phyloP scores from a whole-genome alignment of 2,113 vertebrate species.

The Hymenochirus boettgeri region DNA sequence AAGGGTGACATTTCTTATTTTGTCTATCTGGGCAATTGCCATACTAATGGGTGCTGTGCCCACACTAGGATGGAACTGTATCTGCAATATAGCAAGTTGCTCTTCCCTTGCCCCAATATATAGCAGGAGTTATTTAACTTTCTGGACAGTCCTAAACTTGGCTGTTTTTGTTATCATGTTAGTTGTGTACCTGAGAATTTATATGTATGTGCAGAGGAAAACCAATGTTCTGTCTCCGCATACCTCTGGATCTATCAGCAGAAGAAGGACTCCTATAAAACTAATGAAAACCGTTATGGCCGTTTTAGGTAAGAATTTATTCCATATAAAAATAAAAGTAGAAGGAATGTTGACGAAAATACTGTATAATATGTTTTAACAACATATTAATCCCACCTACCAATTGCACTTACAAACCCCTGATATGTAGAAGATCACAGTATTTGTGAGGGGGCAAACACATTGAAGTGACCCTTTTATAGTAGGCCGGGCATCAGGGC shows the following conservation, averaged over 20 bases:
- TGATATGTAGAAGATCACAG: too few relatives aligned
- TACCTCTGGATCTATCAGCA: conserved; percentile 82
- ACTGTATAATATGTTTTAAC: too few relatives aligned
- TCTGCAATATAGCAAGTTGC: conserved; percentile 80
- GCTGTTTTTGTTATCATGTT: conserved; percentile 88
- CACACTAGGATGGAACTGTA: conserved; percentile 93
- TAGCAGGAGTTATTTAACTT: conserved; percentile 90
- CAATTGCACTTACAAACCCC: too few relatives aligned
- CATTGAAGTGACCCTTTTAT: too few relatives aligned
- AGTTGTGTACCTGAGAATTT: conserved; percentile 86
- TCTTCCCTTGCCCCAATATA: conserved; percentile 89
- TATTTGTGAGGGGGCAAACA: too few relatives aligned
- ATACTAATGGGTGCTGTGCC: conserved; percentile 92
- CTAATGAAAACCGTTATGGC: conserved; percentile 98
- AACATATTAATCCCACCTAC: too few relatives aligned
- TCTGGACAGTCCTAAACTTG: conserved; percentile 89
- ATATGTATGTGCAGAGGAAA: conserved; percentile 88
- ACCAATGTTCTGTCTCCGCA: conserved; percentile 73
- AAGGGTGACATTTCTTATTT: conserved; percentile 85
- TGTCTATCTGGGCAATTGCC: conserved; percentile 83
- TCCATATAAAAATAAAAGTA: too few relatives aligned
- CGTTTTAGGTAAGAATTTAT: conserved; percentile 81
- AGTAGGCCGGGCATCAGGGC: too few relatives aligned
- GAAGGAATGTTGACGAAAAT: too few relatives aligned
- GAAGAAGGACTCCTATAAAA: conserved; percentile 85